Conservation (phyloP, 2,888 invertebrate genomes). For the Calliphora vomitoria region DNA sequence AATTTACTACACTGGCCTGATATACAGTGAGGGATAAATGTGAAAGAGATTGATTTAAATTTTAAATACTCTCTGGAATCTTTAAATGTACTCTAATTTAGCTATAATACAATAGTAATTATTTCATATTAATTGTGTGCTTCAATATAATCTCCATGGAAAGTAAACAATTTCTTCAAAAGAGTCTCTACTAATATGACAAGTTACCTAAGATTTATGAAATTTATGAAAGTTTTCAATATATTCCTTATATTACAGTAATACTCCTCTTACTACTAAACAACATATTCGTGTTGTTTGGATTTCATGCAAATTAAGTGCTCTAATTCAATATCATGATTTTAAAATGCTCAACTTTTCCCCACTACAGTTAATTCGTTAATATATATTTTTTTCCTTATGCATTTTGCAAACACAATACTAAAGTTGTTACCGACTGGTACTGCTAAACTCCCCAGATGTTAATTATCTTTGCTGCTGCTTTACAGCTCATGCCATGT, state of each 20-base stretch:
- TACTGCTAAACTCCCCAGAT: slow-evolving; percentile 59
- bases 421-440: slow-evolving; percentile 44
- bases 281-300: too few species aligned
- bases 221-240: too few species aligned
- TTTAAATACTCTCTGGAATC: too few species aligned
- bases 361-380: slow-evolving; percentile 16
- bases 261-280: too few species aligned
- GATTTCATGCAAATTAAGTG: too few species aligned
- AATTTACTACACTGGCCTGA: slow-evolving; percentile 43
- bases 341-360: not conserved
- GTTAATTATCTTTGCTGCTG: slow-evolving; percentile 67
- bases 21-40: slow-evolving; percentile 13
- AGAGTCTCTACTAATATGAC: too few species aligned
- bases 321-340: not conserved
- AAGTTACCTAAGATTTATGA: too few species aligned
- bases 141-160: too few species aligned
- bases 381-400: not conserved
- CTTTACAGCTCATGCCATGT: slow-evolving; percentile 19
- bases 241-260: too few species aligned
- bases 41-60: not conserved
- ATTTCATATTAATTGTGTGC: not conserved
- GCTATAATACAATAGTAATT: not conserved
- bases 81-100: too few species aligned
- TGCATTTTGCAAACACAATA: slow-evolving; percentile 36
- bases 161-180: too few species aligned